phyloP scores from a whole-genome alignment of 2,113 vertebrate genomes.

The Aviceda subcristata region DNA sequence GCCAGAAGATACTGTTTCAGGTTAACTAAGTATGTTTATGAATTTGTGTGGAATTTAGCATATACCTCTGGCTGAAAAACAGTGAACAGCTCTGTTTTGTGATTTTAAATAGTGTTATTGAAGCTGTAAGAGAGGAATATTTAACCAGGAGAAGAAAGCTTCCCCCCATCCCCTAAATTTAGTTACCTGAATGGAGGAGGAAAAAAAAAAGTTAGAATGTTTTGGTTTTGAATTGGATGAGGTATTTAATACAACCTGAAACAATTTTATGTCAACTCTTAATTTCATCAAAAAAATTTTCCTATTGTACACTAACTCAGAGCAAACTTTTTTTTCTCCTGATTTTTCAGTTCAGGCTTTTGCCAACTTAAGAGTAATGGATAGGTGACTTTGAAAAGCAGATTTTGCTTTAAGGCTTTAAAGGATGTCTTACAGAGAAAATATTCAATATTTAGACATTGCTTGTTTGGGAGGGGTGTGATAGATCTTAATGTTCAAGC shows the following conservation, averaged over 20 bases:
- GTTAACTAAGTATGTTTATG: not conserved
- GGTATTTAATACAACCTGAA: not conserved
- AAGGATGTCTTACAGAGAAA: not conserved
- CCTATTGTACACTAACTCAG: not conserved
- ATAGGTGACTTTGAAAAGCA: not conserved
- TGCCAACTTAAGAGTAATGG: not conserved
- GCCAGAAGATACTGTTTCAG: not conserved
- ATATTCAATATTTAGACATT: not conserved
- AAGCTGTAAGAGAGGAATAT: accelerated
- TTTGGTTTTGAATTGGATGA: not conserved
- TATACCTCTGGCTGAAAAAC: not conserved
- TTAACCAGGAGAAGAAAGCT: not conserved
- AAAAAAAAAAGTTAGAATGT: not conserved
- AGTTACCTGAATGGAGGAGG: not conserved
- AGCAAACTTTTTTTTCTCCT: not conserved
- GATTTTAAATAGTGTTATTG: not conserved
- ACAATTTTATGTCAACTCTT: not conserved
- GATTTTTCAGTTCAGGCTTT: not conserved
- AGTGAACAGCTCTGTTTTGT: not conserved
- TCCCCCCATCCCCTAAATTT: accelerated
- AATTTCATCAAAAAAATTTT: not conserved
- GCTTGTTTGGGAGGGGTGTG: not conserved
- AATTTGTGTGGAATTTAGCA: not conserved
- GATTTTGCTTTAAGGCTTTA: not conserved
- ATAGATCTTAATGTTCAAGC: not conserved